Evolutionary conservation across 2,888 invertebrate species (phyloP).

Genomic region (Ernsta delagoae): DNA sequence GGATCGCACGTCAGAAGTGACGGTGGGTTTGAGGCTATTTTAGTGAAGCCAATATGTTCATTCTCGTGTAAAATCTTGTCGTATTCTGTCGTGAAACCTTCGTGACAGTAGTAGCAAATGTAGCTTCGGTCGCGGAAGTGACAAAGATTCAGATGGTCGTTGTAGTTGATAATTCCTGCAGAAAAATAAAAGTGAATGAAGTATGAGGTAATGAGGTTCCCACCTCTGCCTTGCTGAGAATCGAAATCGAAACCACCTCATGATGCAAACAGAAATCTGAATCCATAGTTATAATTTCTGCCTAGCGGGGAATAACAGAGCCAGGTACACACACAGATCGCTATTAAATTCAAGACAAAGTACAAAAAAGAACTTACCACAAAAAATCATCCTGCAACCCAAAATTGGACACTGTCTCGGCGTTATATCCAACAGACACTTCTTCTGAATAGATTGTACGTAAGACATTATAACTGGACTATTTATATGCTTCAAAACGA

Average conservation of each 20-base stretch:
- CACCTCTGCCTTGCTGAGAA: too few species aligned
- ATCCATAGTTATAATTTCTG: too few species aligned
- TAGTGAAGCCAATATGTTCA: constrained; percentile 69
- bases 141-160: constrained; percentile 72
- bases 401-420: constrained; percentile 68
- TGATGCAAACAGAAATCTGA: too few species aligned
- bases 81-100: constrained; percentile 63
- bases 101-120: constrained; percentile 74
- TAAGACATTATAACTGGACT: constrained; percentile 63
- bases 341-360: too few species aligned
- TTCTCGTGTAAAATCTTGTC: constrained; percentile 68
- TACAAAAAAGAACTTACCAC: constrained; percentile 52
- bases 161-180: constrained; percentile 78
- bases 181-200: constrained; percentile 17
- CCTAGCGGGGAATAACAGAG: too few species aligned
- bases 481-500: constrained; percentile 53
- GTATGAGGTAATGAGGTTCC: too few species aligned
- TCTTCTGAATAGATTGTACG: constrained; percentile 67
- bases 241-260: too few species aligned
- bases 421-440: constrained; percentile 67
- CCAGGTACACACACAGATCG: too few species aligned
- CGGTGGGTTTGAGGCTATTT: constrained; percentile 46
- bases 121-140: constrained; percentile 66
- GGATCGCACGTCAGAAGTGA: constrained; percentile 44
- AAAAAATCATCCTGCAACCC: constrained; percentile 67